A percentile compares a stretch with the other conserved stretches of the same genome.
These are phyloP conservation scores for Miichthys miiuy DNA, from an alignment of 2,797 vertebrate species.

Conservation along the genomic window DNA sequence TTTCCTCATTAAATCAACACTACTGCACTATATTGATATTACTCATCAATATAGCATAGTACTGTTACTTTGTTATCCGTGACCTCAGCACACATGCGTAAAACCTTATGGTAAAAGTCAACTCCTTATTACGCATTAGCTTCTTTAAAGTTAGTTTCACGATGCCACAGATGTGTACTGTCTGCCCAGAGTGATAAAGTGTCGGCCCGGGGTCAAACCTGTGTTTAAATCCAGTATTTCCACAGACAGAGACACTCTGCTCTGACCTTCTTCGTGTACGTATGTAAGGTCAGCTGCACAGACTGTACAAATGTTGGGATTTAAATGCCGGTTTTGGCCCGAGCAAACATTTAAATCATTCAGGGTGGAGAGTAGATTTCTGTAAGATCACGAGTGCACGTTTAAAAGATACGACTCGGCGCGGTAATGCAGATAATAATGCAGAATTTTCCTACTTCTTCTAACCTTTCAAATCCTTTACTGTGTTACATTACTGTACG, in stretches of 20 bases:
- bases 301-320: neutral
- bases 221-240: neutral
- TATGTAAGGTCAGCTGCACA: neutral
- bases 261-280: conserved; percentile 1
- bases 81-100: neutral
- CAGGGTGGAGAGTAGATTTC: neutral
- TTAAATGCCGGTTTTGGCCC: neutral
- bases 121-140: neutral
- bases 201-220: neutral
- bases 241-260: neutral
- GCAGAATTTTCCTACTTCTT: neutral
- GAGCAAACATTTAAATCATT: neutral
- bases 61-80: neutral
- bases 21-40: no score
- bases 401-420: neutral
- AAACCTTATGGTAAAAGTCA: conserved; percentile 4
- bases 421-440: neutral
- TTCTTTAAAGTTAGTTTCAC: neutral
- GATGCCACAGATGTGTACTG: neutral
- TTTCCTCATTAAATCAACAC: neutral
- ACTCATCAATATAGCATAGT: neutral
- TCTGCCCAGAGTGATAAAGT: neutral
- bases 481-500: no score
- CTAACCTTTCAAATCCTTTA: neutral
- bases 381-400: neutral